A percentile compares a stretch with the other conserved stretches of the same genome.
Conservation (phyloP, 2,888 invertebrate species). For the Apotomis turbidana region DNA sequence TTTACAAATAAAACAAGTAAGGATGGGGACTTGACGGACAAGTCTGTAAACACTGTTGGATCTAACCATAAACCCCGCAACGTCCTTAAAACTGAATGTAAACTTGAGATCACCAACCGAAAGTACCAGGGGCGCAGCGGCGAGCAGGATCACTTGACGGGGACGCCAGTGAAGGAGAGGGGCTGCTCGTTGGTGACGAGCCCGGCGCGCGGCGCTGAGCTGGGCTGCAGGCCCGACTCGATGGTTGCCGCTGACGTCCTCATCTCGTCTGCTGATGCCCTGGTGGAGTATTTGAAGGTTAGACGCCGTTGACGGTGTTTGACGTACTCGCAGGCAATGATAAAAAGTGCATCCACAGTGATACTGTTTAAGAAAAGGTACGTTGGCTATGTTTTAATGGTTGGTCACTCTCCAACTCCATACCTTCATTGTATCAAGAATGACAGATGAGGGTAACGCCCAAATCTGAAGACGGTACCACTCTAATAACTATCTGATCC, state of each 20-base stretch:
- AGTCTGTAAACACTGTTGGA: too few relatives aligned
- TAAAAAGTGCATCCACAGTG: too few relatives aligned
- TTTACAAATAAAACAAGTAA: too few relatives aligned
- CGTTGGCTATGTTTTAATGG: too few relatives aligned
- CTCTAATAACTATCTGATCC: too few relatives aligned
- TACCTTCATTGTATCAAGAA: too few relatives aligned
- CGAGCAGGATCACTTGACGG: constrained; percentile 68
- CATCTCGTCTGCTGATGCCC: constrained; percentile 92
- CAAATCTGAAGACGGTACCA: too few relatives aligned
- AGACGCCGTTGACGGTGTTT: neutral
- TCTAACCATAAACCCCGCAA: neutral
- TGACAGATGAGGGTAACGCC: too few relatives aligned
- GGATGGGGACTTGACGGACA: too few relatives aligned
- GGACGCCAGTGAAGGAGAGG: constrained; percentile 88
- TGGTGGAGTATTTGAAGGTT: constrained; percentile 59
- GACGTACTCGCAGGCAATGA: too few relatives aligned
- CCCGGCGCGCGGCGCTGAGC: constrained; percentile 87
- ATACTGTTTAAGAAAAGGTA: too few relatives aligned
- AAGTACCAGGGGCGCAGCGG: constrained; percentile 52
- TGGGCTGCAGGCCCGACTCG: constrained; percentile 68
- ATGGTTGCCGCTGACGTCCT: constrained; percentile 86
- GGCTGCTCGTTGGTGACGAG: constrained; percentile 93
- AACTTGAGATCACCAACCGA: constrained; percentile 15
- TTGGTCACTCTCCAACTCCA: too few relatives aligned
- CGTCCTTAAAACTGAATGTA: neutral